Evolutionary conservation across 2,797 vertebrate species (phyloP).

Genomic region (Odontamblyopus rebecca): DNA sequence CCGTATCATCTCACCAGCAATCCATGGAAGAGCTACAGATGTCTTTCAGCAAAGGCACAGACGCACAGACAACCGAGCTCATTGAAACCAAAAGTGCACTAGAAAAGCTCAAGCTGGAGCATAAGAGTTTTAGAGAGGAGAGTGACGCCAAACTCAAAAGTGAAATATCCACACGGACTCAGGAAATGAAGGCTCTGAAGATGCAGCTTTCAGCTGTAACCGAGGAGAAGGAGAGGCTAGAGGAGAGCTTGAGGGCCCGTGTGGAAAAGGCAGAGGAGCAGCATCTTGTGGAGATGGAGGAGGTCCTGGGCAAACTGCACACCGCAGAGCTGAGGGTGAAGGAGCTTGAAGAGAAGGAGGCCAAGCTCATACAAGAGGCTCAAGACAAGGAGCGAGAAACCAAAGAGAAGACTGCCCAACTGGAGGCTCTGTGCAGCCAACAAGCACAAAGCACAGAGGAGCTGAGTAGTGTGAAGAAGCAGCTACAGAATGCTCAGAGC

Average conservation of each 20-base stretch:
- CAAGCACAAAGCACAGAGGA: constrained; percentile 86
- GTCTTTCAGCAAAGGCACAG: constrained; percentile 85
- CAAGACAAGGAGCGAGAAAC: constrained; percentile 80
- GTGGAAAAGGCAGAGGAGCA: constrained; percentile 90
- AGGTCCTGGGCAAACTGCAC: constrained; percentile 90
- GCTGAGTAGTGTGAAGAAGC: constrained; percentile 64
- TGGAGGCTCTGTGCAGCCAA: constrained; percentile 80
- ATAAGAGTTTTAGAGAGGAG: constrained; percentile 78
- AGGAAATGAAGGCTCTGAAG: constrained; percentile 78
- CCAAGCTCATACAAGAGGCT: constrained; percentile 73
- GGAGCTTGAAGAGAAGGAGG: constrained; percentile 85
- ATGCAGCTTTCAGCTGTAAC: constrained; percentile 70
- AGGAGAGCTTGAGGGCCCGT: constrained; percentile 81
- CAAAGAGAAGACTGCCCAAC: constrained; percentile 81
- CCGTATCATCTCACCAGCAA: constrained; percentile 85
- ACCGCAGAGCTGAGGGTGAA: constrained; percentile 89
- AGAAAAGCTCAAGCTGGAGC: constrained; percentile 82
- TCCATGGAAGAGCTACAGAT: constrained; percentile 87
- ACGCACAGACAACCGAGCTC: constrained; percentile 80
- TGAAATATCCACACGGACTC: constrained; percentile 62
- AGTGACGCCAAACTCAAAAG: constrained; percentile 73
- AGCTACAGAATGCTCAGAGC: constrained; percentile 78
- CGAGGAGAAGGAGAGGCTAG: constrained; percentile 85
- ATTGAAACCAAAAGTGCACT: constrained; percentile 84
- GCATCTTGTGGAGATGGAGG: constrained; percentile 97